Evolutionary conservation across 2,888 invertebrate genomes (phyloP).

Genomic region (Liposcelis brunnea): DNA sequence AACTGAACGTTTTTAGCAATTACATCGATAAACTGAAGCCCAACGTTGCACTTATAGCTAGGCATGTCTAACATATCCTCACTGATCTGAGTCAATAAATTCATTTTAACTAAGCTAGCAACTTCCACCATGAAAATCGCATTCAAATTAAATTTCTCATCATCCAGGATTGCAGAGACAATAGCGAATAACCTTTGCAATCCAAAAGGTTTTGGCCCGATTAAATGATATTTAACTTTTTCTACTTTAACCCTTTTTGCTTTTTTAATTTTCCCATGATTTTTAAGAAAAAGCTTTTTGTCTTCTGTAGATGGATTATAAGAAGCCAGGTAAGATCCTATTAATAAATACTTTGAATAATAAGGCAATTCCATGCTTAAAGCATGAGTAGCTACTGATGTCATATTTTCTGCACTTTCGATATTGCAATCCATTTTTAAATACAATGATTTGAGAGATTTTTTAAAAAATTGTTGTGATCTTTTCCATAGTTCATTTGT

Average conservation of each 20-base stretch:
- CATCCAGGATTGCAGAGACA: slow-evolving; percentile 3
- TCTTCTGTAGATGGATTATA: slow-evolving; percentile 2
- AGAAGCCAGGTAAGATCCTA: slow-evolving; percentile 2
- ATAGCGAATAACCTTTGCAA: slow-evolving; percentile 4
- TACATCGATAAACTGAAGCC: slow-evolving; percentile 3
- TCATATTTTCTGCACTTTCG: slow-evolving; percentile 3
- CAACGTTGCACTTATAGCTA: slow-evolving; percentile 2
- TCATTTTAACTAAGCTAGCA: slow-evolving; percentile 1
- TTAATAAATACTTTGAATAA: slow-evolving; percentile 5
- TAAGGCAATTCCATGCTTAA: slow-evolving; percentile 2
- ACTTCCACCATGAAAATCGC: slow-evolving; percentile 2
- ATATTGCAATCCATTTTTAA: slow-evolving; percentile 1
- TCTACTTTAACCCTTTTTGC: neutral
- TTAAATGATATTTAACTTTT: slow-evolving; percentile 3
- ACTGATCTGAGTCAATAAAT: slow-evolving; percentile 2
- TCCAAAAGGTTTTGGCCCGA: slow-evolving; percentile 4
- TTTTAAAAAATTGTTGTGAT: neutral
- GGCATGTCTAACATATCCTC: slow-evolving; percentile 3
- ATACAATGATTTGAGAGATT: slow-evolving; percentile 1
- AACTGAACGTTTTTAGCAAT: slow-evolving; percentile 41
- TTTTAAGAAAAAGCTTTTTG: neutral
- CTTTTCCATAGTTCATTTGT: slow-evolving; percentile 3
- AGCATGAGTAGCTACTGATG: slow-evolving; percentile 3
- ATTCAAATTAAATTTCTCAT: slow-evolving; percentile 5
- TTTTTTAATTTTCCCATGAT: neutral